phyloP scores from a whole-genome alignment of 1,140 invertebrate genomes.

The Drosophila punjabiensis region DNA sequence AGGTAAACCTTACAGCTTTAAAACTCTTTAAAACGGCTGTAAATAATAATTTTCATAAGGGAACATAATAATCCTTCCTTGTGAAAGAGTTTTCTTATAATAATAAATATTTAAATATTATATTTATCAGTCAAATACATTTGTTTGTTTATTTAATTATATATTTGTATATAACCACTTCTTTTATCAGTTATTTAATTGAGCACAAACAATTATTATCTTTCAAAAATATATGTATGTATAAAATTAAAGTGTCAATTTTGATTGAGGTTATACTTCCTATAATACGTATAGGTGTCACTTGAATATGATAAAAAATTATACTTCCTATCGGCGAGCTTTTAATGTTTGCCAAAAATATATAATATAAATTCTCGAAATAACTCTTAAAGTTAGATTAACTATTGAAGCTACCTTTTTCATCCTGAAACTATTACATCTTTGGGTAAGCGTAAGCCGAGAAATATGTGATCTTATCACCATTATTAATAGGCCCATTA shows the following conservation, averaged over 20 bases:
- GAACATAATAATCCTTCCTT: no score
- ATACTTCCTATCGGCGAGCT: not conserved
- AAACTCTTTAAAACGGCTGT: not conserved
- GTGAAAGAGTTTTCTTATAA: no score
- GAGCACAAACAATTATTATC: not conserved
- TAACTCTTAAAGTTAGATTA: not conserved
- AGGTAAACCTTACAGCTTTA: not conserved
- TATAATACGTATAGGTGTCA: not conserved
- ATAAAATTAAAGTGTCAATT: not conserved
- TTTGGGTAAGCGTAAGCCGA: not conserved
- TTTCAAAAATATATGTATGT: not conserved
- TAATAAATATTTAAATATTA: not conserved
- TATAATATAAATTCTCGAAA: not conserved
- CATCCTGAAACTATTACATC: not conserved
- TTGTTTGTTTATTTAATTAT: not conserved
- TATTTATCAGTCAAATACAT: not conserved
- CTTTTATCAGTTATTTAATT: not conserved
- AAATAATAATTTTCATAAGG: no score
- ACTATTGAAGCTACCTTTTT: not conserved
- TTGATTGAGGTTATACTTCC: not conserved
- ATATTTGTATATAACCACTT: no score
- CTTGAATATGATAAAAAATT: not conserved
- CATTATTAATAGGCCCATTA: conserved; percentile 24
- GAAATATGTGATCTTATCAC: conserved; percentile 14
- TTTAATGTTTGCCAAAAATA: not conserved